Base-by-base conservation (phyloP, 2,113 vertebrate species). In the Labrus mixtus region DNA sequence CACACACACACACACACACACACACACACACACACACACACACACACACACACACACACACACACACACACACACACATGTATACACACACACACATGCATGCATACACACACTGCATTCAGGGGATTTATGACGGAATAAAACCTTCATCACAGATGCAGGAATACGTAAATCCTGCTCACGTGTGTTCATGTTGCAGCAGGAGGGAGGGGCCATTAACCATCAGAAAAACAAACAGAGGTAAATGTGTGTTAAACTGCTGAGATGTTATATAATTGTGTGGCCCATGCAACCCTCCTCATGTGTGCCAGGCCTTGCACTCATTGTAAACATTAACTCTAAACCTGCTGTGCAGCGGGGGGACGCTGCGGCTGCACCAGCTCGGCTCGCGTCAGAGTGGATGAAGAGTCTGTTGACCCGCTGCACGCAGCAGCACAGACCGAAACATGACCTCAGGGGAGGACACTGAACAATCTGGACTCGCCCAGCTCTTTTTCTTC, bases 101-200 rank as follows among this genome's bases (percentile, higher is more conserved):
- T 3, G 3, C 25, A 25, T 3, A 25, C 25, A 25, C 25, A 70
- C 39, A 59, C 36, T n/a, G 8, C 76, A 73, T 6, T 73, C 54
- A 73, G 48, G 68, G 86, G 91, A 92, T 91, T 92, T 91, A 91
- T 76, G 81, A 53, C 39, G 22, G 79, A 88, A 91, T 90, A 89
- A 90, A 92, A 90, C 81, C 88, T 92, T 89, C 84, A 87, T 87
- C 79, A 82, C 84, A 86, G 87, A 89, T 75, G 83, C 82, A 83
- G 82, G 79, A 75, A 82, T 77, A 86, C 50, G 58, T 89, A 86
- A 91, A 91, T 90, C 88, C 89, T 64, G 68, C 64, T 79, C 83
- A 87, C 60, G 62, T 81, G 86, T 60, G 72, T 84, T 62, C 78
- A 20, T 63, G 70, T 17, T 55, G 64, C 65, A 16, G 3, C 33